phyloP scores from a whole-genome alignment of 1,140 invertebrate genomes.

The Trigoniulus corallinus region DNA sequence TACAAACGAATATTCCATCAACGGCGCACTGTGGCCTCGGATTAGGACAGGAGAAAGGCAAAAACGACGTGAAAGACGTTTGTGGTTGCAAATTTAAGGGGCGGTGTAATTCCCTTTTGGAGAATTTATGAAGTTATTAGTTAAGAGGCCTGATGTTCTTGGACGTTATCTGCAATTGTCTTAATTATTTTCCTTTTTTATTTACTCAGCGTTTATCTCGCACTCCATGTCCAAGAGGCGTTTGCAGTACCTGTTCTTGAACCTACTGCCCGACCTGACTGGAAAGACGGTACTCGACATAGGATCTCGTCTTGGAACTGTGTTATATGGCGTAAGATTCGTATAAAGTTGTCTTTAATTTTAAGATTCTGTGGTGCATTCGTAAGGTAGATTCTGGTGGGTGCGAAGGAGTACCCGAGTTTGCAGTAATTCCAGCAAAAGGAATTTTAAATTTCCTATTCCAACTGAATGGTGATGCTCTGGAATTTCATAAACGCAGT shows the following conservation, averaged over 20 bases:
- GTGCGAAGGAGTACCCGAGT: constrained; percentile 5
- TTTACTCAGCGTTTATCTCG: constrained; percentile 41
- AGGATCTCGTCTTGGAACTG: constrained; percentile 48
- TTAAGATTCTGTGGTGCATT: no score
- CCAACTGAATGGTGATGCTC: constrained; percentile 2
- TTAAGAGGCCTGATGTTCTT: no score
- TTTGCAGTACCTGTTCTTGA: constrained; percentile 43
- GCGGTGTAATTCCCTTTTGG: no score
- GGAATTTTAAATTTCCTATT: constrained; percentile 7
- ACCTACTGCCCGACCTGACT: constrained; percentile 37
- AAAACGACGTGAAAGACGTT: no score
- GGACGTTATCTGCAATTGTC: neutral
- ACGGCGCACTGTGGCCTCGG: no score
- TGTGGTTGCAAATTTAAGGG: no score
- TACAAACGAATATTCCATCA: no score
- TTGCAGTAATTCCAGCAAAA: constrained; percentile 5
- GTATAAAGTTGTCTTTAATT: no score
- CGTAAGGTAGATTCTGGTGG: no score
- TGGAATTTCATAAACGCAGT: no score
- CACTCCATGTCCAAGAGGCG: constrained; percentile 45
- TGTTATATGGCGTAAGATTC: constrained; percentile 49
- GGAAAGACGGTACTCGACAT: constrained; percentile 45
- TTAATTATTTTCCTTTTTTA: constrained; percentile 6
- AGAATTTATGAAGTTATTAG: no score
- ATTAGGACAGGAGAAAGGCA: no score